phyloP scores from a whole-genome alignment of 2,888 invertebrate species.

The Stenichneumon culpator region DNA sequence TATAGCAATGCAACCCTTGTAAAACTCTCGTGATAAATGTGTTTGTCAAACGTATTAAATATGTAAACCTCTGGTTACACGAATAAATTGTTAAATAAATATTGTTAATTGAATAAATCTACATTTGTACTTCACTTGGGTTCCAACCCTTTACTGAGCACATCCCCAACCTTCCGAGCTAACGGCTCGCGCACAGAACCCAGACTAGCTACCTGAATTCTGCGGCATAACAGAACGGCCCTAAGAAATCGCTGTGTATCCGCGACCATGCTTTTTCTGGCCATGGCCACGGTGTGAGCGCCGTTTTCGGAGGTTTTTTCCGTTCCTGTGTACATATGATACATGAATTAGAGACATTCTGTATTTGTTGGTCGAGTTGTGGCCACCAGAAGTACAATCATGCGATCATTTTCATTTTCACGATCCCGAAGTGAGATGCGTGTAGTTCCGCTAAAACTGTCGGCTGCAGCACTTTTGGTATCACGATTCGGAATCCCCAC shows the following conservation, averaged over 20 bases:
- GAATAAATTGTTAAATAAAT: too few species aligned
- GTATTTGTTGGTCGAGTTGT: constrained; percentile 63
- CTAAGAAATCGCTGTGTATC: constrained; percentile 68
- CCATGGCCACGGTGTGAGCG: constrained; percentile 62
- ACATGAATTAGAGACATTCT: constrained; percentile 49
- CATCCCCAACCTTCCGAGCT: too few species aligned
- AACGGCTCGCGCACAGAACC: too few species aligned
- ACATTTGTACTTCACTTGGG: too few species aligned
- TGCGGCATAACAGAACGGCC: too few species aligned
- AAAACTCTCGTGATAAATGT: too few species aligned
- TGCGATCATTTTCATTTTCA: constrained; percentile 74
- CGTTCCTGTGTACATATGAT: constrained; percentile 49
- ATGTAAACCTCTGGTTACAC: too few species aligned
- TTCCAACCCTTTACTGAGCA: too few species aligned
- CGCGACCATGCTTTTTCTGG: constrained; percentile 62
- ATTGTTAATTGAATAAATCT: too few species aligned
- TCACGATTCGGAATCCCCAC: constrained; percentile 6
- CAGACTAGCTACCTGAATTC: too few species aligned
- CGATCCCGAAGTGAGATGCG: constrained; percentile 70
- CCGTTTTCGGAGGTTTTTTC: constrained; percentile 54
- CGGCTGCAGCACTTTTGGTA: constrained; percentile 35
- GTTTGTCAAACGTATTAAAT: too few species aligned
- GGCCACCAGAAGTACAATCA: constrained; percentile 73
- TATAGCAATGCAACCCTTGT: too few species aligned
- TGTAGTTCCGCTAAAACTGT: constrained; percentile 70